Evolutionary conservation across 2,888 invertebrate genomes (phyloP).

Genomic region (Drosophila infuscata): DNA sequence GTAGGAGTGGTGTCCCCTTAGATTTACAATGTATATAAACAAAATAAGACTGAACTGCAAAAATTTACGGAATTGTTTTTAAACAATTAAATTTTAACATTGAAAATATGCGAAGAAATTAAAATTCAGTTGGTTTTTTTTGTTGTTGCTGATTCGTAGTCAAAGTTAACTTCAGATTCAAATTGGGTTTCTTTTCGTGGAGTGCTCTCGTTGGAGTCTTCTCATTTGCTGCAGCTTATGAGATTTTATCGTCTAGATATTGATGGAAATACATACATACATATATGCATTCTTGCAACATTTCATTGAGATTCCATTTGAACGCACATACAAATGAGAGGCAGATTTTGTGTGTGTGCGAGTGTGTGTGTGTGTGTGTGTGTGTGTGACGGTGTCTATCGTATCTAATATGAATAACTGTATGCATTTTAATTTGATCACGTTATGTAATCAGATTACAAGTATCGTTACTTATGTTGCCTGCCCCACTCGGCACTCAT

Average conservation of each 20-base stretch:
- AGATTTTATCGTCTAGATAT: background rate
- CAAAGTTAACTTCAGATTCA: background rate
- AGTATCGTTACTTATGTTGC: conserved; percentile 59
- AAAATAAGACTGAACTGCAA: no score
- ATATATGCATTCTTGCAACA: background rate
- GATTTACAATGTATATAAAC: no score
- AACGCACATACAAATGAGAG: conserved; percentile 4
- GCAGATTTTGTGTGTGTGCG: conserved; percentile 5
- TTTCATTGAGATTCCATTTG: conserved; percentile 23
- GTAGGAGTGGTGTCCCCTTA: no score
- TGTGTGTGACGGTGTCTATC: conserved; percentile 9
- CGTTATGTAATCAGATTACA: conserved; percentile 73
- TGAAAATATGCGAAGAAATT: background rate
- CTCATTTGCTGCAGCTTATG: background rate
- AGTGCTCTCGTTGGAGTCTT: background rate
- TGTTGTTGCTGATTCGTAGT: background rate
- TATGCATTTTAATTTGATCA: conserved; percentile 77
- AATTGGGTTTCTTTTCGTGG: background rate
- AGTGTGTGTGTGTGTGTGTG: conserved; percentile 1
- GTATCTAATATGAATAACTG: conserved; percentile 46
- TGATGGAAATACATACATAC: background rate
- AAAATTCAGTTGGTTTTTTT: background rate
- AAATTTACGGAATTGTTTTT: background rate
- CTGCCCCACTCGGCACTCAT: conserved; percentile 20
- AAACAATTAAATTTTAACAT: background rate